These are phyloP conservation scores for Bimastos eiseni DNA, from an alignment of 2,888 invertebrate species.

Conservation along the genomic window DNA sequence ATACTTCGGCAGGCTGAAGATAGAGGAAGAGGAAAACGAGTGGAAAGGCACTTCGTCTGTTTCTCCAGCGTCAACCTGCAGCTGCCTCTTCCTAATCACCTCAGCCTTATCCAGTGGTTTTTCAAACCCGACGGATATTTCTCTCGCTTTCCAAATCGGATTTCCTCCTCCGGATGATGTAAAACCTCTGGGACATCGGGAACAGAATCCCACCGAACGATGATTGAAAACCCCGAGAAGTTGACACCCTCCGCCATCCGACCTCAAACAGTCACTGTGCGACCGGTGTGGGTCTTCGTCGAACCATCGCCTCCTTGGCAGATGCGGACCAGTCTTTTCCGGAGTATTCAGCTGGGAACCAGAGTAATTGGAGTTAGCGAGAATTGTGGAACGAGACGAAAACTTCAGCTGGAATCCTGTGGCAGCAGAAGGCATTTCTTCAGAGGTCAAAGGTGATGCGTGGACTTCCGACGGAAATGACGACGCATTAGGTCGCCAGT, in stretches of 20 bases:
- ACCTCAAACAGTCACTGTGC: background rate
- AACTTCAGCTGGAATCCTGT: background rate
- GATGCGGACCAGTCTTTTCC: background rate
- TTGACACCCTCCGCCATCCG: background rate
- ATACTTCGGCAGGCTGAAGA: background rate
- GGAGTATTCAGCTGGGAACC: background rate
- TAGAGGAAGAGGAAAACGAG: background rate
- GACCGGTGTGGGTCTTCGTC: background rate
- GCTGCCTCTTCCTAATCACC: background rate
- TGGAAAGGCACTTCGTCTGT: background rate
- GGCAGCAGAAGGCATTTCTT: background rate
- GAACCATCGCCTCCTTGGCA: background rate
- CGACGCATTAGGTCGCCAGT: background rate
- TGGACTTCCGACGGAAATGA: constrained; percentile 13
- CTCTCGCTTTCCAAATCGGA: background rate
- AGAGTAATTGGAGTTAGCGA: background rate
- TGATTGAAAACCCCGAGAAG: background rate
- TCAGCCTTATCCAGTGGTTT: background rate
- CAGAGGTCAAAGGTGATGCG: background rate
- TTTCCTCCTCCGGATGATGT: background rate
- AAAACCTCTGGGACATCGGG: background rate
- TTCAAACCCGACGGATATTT: background rate
- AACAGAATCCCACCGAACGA: background rate
- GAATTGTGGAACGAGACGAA: background rate
- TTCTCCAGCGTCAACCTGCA: background rate